Conservation (phyloP, 2,797 vertebrate species). For the Carduelis carduelis region DNA sequence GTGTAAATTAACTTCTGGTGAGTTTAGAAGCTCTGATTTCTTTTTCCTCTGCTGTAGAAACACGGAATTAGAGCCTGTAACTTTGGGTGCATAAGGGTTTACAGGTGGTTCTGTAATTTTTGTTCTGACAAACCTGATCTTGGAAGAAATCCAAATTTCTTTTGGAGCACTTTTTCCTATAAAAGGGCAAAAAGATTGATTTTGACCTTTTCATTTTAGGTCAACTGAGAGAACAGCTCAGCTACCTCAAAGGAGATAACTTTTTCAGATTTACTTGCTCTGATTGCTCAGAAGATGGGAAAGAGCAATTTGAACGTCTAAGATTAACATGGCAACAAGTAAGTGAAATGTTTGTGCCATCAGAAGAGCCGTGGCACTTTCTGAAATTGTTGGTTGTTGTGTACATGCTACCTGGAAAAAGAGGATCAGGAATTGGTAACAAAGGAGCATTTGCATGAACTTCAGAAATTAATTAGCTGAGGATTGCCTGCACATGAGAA, state of each 20-base stretch:
- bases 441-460: not conserved
- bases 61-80: not conserved
- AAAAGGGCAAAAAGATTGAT: not conserved
- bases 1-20: not conserved
- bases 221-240: slow-evolving; percentile 89
- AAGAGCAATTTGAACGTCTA: slow-evolving; percentile 93
- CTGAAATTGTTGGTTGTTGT: not conserved
- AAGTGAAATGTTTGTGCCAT: slow-evolving; percentile 5
- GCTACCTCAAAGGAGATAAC: slow-evolving; percentile 98
- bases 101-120: not conserved
- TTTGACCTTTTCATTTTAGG: slow-evolving; percentile 73
- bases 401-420: not conserved
- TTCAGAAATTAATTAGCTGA: slow-evolving; percentile 8
- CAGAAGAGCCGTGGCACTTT: not conserved
- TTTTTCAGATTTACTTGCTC: slow-evolving; percentile 93
- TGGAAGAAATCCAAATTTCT: not conserved
- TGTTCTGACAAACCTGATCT: not conserved
- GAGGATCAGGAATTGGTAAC: not conserved
- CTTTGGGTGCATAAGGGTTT: not conserved
- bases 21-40: not conserved
- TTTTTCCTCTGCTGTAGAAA: not conserved
- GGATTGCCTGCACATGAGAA: not conserved
- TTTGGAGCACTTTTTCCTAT: not conserved
- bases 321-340: slow-evolving; percentile 98
- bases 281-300: slow-evolving; percentile 88